Percentiles rank a stretch among this genome's conserved stretches.
Evolutionary conservation across 37 sponge, comb jelly and placozoan genomes (phyloP).

Genomic region (Beroe ovata): DNA sequence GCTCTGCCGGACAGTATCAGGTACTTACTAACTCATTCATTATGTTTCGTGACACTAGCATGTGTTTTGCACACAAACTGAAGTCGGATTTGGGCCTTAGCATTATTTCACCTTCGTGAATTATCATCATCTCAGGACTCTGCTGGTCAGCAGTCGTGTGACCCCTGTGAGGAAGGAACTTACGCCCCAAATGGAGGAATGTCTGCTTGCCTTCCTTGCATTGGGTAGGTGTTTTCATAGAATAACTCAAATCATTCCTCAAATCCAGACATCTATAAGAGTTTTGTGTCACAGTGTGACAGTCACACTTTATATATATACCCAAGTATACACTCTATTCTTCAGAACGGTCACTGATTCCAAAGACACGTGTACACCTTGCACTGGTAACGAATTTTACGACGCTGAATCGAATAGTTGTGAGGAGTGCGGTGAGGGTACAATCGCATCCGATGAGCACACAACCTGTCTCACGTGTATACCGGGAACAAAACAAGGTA

Average conservation of each 20-base stretch:
- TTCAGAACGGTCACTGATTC: not conserved
- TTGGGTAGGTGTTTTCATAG: too few relatives aligned
- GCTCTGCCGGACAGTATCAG: not conserved
- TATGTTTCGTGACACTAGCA: too few relatives aligned
- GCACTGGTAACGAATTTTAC: not conserved
- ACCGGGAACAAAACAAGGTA: not conserved
- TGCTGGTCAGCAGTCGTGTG: not conserved
- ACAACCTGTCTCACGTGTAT: not conserved
- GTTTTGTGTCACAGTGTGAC: too few relatives aligned
- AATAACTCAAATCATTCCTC: too few relatives aligned
- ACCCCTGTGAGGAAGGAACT: not conserved
- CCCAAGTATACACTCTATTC: too few relatives aligned
- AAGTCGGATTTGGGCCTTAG: too few relatives aligned
- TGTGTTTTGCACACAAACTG: too few relatives aligned
- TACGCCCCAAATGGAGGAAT: not conserved
- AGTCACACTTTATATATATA: too few relatives aligned
- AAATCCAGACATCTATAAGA: too few relatives aligned
- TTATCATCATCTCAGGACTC: too few relatives aligned
- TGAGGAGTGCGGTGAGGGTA: not conserved
- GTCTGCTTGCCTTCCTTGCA: not conserved
- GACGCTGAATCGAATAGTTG: not conserved
- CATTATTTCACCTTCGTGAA: too few relatives aligned
- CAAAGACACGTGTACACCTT: not conserved
- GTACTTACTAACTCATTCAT: too few relatives aligned
- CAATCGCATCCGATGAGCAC: not conserved